Conservation (phyloP, 2,113 vertebrate genomes). For the Thamnophis sirtalis region DNA sequence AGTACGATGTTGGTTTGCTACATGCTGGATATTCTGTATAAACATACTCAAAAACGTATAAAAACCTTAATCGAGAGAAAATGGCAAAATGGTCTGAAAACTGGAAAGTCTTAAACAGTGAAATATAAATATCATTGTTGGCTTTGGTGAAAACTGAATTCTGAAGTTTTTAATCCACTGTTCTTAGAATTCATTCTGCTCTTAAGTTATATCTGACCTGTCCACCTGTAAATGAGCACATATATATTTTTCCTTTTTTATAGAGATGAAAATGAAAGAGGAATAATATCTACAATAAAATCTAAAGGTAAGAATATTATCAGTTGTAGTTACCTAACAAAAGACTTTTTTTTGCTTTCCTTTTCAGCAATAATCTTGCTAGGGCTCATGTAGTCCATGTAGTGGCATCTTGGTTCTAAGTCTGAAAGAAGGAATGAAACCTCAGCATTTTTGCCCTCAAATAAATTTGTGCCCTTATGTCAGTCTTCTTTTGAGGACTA, state of each 20-base stretch:
- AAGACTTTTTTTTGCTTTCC: no score
- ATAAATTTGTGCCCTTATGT: neutral
- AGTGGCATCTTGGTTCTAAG: neutral
- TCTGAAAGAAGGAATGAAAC: neutral
- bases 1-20: neutral
- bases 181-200: neutral
- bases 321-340: neutral
- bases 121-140: neutral
- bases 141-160: neutral
- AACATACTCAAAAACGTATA: neutral
- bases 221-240: neutral
- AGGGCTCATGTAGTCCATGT: neutral
- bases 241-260: slow-evolving; percentile 42
- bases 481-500: neutral
- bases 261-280: slow-evolving; percentile 69
- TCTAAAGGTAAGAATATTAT: slow-evolving; percentile 80
- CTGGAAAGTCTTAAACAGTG: neutral
- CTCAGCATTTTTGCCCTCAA: neutral
- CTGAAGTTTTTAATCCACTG: neutral
- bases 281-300: slow-evolving; percentile 63
- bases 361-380: neutral
- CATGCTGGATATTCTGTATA: neutral
- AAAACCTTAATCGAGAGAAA: neutral
- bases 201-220: neutral
- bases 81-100: neutral